phyloP scores from a whole-genome alignment of 2,888 invertebrate species.

The Graphium colonna region DNA sequence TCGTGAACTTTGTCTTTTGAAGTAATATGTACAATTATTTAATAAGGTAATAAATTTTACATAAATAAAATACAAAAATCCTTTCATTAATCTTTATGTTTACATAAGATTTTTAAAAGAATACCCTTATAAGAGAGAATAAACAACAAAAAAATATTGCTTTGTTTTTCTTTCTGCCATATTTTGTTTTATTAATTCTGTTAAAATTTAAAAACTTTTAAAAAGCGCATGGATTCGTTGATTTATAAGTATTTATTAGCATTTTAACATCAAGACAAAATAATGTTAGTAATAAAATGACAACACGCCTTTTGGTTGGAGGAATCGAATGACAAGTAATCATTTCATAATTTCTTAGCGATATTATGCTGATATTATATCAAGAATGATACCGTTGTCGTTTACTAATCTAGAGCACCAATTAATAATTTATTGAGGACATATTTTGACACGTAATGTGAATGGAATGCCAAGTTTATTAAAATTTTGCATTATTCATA shows the following conservation, averaged over 20 bases:
- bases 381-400: constrained; percentile 4
- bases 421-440: neutral
- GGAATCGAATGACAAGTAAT: neutral
- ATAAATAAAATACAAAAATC: no score
- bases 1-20: neutral
- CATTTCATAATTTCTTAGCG: neutral
- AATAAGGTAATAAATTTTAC: no score
- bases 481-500: no score
- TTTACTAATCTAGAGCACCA: neutral
- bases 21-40: constrained; percentile 9
- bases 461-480: neutral
- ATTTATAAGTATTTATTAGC: no score
- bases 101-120: no score
- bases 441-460: neutral
- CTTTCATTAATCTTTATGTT: no score
- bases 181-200: no score
- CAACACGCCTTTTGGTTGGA: neutral
- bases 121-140: neutral
- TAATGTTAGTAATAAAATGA: neutral
- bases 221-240: no score
- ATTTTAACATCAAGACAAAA: no score
- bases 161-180: no score
- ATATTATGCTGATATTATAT: constrained; percentile 1
- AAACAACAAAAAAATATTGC: neutral
- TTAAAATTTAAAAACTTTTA: no score